Base-by-base conservation (phyloP, 2,113 vertebrate genomes). In the Oncorhynchus tshawytscha region DNA sequence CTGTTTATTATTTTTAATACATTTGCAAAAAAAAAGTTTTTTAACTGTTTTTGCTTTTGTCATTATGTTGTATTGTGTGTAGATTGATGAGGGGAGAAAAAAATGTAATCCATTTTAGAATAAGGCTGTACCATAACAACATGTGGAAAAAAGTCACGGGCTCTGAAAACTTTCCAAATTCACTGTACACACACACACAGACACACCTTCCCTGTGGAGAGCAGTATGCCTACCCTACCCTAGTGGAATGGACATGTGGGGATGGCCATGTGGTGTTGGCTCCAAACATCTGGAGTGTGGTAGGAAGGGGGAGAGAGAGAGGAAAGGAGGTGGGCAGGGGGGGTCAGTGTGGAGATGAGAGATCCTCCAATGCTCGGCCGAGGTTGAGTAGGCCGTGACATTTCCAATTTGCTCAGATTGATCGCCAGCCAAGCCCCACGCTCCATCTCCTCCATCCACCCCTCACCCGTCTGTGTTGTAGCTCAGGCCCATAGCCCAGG, bases 351-450 rank as follows among this genome's bases (percentile, higher is more conserved):
- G 87, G 84, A 85, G 88, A 88, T 80, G 88, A 85, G 86, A 87
- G 84, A 84, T 87, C 89, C 88, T 89, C 85, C 82, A 81, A 86
- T 82, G 20, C 87, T 87, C 87, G 78, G 85, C 85, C 73, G 91
- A 88, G 89, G 90, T 90, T 91, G 91, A 89, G 86, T 88, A 87
- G 90, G 90, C 85, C 87, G 82, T 92, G 92, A 92, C 92, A 92
- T 93, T 92, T 92, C 89, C 90, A 88, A 92, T 92, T 92, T 91
- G 89, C 86, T 89, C 85, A 89, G 89, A 92, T 92, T 91, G 90
- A 92, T 92, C 89, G 86, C 81, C 87, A 83, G 87, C 89, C 91
- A 89, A 83, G 76, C 71, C 85, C 79, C 77, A 88, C 84, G 85
- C 74, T 72, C 72, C 76, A 22, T 45, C 22, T 8, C 49, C 49